phyloP scores from a whole-genome alignment of 2,888 invertebrate species.

The Diplazon laetatorius region DNA sequence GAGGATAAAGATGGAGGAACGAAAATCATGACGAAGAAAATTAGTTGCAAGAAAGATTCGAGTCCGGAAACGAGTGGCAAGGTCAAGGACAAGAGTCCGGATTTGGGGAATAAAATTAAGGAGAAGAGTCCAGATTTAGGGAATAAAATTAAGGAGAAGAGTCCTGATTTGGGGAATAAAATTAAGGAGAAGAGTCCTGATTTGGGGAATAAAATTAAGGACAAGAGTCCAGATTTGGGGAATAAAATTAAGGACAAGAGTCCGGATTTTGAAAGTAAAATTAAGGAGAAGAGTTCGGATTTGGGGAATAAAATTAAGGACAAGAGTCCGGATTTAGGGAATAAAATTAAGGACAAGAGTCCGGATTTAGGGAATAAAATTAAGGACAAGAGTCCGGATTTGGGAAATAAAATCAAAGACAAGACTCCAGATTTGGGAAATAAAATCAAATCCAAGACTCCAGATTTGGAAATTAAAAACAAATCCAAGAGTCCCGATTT shows the following conservation, averaged over 20 bases:
- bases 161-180: conserved; percentile 15
- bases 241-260: conserved; percentile 32
- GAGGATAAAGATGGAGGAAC: conserved; percentile 70
- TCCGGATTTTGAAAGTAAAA: conserved; percentile 5
- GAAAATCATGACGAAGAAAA: conserved; percentile 67
- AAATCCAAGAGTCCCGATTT: conserved; percentile 34
- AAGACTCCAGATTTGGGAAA: conserved; percentile 32
- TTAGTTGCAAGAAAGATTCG: conserved; percentile 59
- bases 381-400: conserved; percentile 20
- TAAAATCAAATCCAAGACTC: conserved; percentile 21
- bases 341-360: conserved; percentile 23
- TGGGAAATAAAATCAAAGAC: not conserved
- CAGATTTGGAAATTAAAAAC: conserved; percentile 21
- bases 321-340: not conserved
- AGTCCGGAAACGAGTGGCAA: conserved; percentile 54
- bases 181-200: conserved; percentile 29
- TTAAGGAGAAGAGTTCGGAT: conserved; percentile 21
- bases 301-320: conserved; percentile 8
- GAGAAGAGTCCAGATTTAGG: conserved; percentile 26
- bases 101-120: conserved; percentile 41
- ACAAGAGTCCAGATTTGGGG: conserved; percentile 15
- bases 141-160: conserved; percentile 30
- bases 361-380: not conserved
- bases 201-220: conserved; percentile 15
- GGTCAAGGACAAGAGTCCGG: conserved; percentile 49